These are phyloP conservation scores for Psilopogon haemacephalus DNA, from an alignment of 2,113 vertebrate species.

Conservation along the genomic window DNA sequence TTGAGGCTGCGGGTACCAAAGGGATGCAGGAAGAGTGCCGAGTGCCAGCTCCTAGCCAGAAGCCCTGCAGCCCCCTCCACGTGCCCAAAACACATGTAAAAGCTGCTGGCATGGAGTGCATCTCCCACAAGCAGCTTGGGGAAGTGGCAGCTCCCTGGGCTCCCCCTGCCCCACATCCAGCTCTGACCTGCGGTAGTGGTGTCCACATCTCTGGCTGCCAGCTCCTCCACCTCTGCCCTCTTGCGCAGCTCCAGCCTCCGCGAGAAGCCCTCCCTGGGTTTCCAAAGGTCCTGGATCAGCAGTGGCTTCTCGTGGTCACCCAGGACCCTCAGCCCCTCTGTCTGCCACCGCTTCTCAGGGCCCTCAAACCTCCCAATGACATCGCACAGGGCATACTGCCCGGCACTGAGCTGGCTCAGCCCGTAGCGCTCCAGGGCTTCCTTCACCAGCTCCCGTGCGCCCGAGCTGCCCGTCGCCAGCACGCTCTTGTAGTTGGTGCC, in stretches of 20 bases:
- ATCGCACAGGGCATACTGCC: conserved; percentile 87
- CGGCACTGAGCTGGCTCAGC: conserved; percentile 79
- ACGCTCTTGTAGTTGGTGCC: conserved; percentile 98
- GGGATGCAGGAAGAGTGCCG: fast-evolving
- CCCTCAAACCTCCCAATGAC: conserved; percentile 87
- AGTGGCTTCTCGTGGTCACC: conserved; percentile 91
- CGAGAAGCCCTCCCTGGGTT: conserved; percentile 90
- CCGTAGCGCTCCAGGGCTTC: conserved; percentile 93
- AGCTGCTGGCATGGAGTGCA: not conserved
- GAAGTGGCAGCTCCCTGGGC: fast-evolving
- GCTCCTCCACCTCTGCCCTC: conserved; percentile 87
- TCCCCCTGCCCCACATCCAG: not conserved
- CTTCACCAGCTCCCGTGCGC: conserved; percentile 88
- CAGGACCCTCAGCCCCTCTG: conserved; percentile 84
- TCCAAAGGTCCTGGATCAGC: conserved; percentile 93
- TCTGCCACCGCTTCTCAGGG: conserved; percentile 80
- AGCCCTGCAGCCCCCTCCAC: not conserved
- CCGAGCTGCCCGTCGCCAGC: conserved; percentile 88
- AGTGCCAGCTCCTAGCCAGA: not conserved
- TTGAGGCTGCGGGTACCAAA: fast-evolving
- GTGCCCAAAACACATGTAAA: fast-evolving
- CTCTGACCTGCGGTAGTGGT: conserved; percentile 91
- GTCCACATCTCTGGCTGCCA: conserved; percentile 89
- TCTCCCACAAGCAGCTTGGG: not conserved
- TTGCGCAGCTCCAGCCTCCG: conserved; percentile 89